Base-by-base conservation (phyloP, 92 coral and sea anemone species). In the Phenganax marumi region DNA sequence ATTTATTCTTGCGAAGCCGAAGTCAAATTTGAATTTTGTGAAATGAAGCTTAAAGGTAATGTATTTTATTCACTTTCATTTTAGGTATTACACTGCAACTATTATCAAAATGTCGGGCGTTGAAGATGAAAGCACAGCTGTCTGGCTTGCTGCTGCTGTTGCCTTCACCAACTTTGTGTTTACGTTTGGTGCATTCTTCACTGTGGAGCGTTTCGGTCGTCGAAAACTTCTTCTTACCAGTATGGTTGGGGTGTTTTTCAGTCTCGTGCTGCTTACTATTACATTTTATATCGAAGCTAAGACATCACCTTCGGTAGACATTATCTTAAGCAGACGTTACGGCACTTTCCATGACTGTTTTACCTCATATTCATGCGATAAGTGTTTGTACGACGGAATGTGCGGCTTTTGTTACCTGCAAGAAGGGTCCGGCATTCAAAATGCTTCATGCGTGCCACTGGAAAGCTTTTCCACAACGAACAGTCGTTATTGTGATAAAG, bases 81-180 rank as follows among this genome's bases (percentile, higher is more conserved):
- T 25, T 72, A 95, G 98, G 97, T 95, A 95, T 73, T 95, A 95
- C 88, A 91, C 95, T 79, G 97, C 98, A 9, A 95, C 97, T 12
- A 92, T 95, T 8, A 92, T 95, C 52, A 89, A 84, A 54, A 95
- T 95, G 98, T 90, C 98, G 0, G 98, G 98, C 18, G 70, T 92
- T 39, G 85, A 89, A 64, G 88, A 87, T 24, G 88, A 91, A 48
- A 85, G 89, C 60, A 62, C 64, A 21, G 95, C 96, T 7, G 89
- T 95, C 62, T 95, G 98, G 98, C 66, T 95, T 10, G 93, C 98
- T 8, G 91, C 97, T 17, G 93, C 90, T 2, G 86, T 92, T 12
- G 95, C 97, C 7, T 92, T 91, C 80, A 91, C 95, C 10, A 92
- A 92, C 77, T 88, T 90, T 50, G 24, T 72, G 6, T 95, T 95